Base-by-base conservation (phyloP, 2,888 invertebrate genomes). In the Brachyptera putata region DNA sequence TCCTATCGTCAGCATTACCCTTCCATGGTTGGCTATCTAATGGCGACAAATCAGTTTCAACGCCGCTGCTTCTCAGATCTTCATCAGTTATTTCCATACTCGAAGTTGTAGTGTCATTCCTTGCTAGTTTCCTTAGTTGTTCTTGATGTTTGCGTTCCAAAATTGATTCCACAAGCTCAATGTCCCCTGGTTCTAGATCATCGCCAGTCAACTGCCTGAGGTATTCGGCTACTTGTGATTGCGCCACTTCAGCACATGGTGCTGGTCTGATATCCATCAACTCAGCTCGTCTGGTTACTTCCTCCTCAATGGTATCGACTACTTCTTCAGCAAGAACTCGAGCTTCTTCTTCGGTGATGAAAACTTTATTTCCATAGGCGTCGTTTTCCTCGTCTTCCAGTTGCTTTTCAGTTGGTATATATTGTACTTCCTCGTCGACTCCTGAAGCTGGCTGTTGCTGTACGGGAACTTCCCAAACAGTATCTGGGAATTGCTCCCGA, bases 41-140 rank as follows among this genome's bases (percentile, higher is more conserved):
- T 72, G 83, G 83, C 63, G 84, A 83, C 66, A 82, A 79, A 73
- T 85, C 85, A 63, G 82, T 80, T 69, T 85, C 85, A 63, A 81
- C 80, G 58, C 85, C 85, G 70, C 85, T 86, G 70, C 84, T 86
- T 68, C 81, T 80, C 66, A 87, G 79, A 70, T 87, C 87, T 77
- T 87, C 87, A 66, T 81, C 81, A 13, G 80, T 81, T 68, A 60
- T 77, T 70, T 81, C 80, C 71, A 80, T 76, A 64, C 80, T 80
- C 1, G 80, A 79, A 5, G 78, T 75, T 70, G 77, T 76, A 24
- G 78, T 79, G 63, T 78, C 77, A 36, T 73, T 75, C 3, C 78
- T 69, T 5, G 74, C 69, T 34, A 78, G 68, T 66, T 72, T 75
- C 24, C 74, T 61, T 21, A 66, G 68, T 62, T 77, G 66, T 64